Evolutionary conservation across 2,797 vertebrate genomes (phyloP), one percentile per base, ranked within the genome.

Genomic region (Hafferia zeledoni): DNA sequence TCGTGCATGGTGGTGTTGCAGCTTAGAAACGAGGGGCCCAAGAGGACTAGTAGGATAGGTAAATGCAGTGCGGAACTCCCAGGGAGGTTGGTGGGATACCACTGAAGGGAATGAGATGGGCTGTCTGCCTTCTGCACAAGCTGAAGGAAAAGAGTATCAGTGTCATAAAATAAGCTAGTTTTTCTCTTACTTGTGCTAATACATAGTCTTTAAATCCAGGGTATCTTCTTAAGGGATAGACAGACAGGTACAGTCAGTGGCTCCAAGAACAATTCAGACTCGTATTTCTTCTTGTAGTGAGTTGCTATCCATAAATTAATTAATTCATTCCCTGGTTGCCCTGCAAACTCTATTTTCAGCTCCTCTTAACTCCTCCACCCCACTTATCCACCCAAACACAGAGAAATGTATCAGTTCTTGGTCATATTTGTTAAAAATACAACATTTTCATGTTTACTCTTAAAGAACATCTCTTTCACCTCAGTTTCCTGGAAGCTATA

Each of bases 211-310:
- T 83, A 72, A 95, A 96, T 90, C 60, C 64, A 83, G 83, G 64
- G 11, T 53, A 78, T 47, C 71, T 77, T 95, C 81, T 61, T 30
- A 83, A 90, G 86, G 60, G 95, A 92, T 68, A 93, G 76, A 61
- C 8, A 68, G 44, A 67, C 76, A 75, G 3, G 9, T 79, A 43
- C 6, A 70, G 28, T 68, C 56, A 82, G 31, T 44, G 44, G 17
- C 39, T 87, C 37, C 63, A 90, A 92, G 84, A 75, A 80, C 53
- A 75, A 31, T 49, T 77, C 0, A 1, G 37, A 28, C 52, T 85
- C 37, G 49, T 81, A 56, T 60, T 90, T 84, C 41, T 64, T 77
- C 80, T 80, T 85, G 61, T 31, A 89, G 27, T 68, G 60, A 68
- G 13, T 22, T 68, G 19, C 19, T 64, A 23, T 17, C 24, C 41